A percentile compares a stretch with the other conserved stretches of the same genome.
phyloP scores from a whole-genome alignment of 2,888 invertebrate species.

The Autographa gamma region DNA sequence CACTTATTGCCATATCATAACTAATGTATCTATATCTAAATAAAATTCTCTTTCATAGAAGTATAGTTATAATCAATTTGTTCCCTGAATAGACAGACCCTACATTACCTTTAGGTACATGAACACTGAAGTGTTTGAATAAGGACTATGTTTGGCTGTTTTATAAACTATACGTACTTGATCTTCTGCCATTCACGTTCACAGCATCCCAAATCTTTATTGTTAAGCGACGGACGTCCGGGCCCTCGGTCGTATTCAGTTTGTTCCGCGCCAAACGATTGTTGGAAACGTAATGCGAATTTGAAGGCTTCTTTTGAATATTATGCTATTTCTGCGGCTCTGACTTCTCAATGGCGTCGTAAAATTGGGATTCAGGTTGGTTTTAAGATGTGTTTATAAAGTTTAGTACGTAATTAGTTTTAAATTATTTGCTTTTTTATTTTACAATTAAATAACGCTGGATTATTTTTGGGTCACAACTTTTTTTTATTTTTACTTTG shows the following conservation, averaged over 20 bases:
- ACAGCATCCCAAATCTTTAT: conserved; percentile 40
- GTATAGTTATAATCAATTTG: too few relatives aligned
- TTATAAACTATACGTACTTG: too few relatives aligned
- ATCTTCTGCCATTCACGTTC: conserved; percentile 21
- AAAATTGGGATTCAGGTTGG: conserved; percentile 16
- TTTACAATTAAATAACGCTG: not conserved
- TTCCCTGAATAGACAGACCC: too few relatives aligned
- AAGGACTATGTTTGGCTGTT: too few relatives aligned
- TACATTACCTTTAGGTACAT: too few relatives aligned
- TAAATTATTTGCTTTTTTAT: not conserved
- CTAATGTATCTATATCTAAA: too few relatives aligned
- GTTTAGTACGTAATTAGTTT: conserved; percentile 9
- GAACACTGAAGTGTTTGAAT: too few relatives aligned
- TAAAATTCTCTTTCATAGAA: too few relatives aligned
- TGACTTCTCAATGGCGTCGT: conserved; percentile 34
- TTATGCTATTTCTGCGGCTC: conserved; percentile 35
- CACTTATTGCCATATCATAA: too few relatives aligned
- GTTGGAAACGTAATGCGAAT: conserved; percentile 44
- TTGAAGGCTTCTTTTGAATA: conserved; percentile 49
- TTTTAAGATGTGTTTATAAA: conserved; percentile 17
- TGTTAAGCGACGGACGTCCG: conserved; percentile 56
- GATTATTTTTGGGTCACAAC: too few relatives aligned
- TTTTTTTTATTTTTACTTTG: too few relatives aligned
- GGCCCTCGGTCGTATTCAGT: conserved; percentile 46
- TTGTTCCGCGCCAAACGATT: conserved; percentile 47